Percentiles rank a stretch among this genome's conserved stretches.
These are phyloP conservation scores for Clytia hemisphaerica DNA, from an alignment of 30 jellyfish, hydroid and myxozoan species.

Conservation along the genomic window DNA sequence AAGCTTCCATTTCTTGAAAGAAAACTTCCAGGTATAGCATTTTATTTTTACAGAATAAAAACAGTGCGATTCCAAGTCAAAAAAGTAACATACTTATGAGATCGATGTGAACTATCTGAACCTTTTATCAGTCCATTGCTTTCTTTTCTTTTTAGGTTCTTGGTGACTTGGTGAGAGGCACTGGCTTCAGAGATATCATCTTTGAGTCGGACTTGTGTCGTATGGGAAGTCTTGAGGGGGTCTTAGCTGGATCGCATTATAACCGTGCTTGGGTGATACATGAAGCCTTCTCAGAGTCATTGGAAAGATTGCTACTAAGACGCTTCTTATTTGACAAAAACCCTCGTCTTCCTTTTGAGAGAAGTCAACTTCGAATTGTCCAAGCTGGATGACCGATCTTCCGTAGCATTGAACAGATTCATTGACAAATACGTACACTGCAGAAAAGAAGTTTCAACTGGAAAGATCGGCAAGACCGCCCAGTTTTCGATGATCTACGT, in stretches of 20 bases:
- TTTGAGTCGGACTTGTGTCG: neutral
- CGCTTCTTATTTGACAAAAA: constrained; percentile 7
- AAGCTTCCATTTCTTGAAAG: constrained; percentile 39
- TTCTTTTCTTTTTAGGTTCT: too few relatives aligned
- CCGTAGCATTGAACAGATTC: too few relatives aligned
- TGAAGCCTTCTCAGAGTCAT: constrained; percentile 5
- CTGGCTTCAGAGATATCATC: neutral
- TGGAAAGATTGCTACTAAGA: constrained; percentile 31
- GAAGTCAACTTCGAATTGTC: neutral
- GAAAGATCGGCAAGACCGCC: neutral
- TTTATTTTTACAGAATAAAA: too few relatives aligned
- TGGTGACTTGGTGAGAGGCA: neutral
- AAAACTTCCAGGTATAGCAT: constrained; percentile 8
- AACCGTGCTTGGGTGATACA: constrained; percentile 46
- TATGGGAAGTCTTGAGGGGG: constrained; percentile 20
- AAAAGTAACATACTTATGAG: too few relatives aligned
- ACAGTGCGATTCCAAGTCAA: too few relatives aligned
- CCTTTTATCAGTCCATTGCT: too few relatives aligned
- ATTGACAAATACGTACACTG: neutral
- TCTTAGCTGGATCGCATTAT: constrained; percentile 38
- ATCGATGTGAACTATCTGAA: too few relatives aligned
- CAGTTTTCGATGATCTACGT: neutral
- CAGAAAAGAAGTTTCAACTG: neutral
- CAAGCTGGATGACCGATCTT: neutral
- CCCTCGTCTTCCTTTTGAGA: neutral